phyloP scores from a whole-genome alignment of 2,888 invertebrate species.

The Tenthredo notha region DNA sequence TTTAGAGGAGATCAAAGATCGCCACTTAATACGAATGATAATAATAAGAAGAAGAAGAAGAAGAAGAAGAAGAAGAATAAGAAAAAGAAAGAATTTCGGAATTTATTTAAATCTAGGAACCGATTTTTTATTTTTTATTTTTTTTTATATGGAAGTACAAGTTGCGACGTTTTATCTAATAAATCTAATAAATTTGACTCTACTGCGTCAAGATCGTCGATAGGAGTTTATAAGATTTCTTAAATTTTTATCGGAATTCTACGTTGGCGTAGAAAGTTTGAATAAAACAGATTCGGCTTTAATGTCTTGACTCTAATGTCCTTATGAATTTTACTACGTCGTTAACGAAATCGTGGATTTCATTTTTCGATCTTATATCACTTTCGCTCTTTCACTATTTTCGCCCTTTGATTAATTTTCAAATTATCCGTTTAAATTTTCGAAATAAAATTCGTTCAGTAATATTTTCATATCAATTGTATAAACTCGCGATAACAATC shows the following conservation, averaged over 20 bases:
- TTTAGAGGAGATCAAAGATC: conserved; percentile 7
- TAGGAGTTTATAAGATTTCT: neutral
- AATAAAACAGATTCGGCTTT: neutral
- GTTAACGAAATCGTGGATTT: conserved; percentile 18
- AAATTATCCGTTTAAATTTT: neutral
- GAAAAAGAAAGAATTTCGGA: neutral
- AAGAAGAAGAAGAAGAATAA: neutral
- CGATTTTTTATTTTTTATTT: neutral
- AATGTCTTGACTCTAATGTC: conserved; percentile 10
- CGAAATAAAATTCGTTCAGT: neutral
- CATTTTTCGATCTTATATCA: neutral
- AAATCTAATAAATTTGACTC: neutral
- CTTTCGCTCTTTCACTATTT: conserved; percentile 11
- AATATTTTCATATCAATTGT: neutral
- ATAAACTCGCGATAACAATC: neutral
- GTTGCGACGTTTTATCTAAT: neutral
- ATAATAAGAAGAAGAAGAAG: neutral
- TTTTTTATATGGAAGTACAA: neutral
- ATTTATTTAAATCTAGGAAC: neutral
- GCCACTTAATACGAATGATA: neutral
- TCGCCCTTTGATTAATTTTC: neutral
- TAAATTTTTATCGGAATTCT: neutral
- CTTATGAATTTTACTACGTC: neutral
- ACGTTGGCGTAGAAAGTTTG: conserved; percentile 40
- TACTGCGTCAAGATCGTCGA: neutral